phyloP scores from a whole-genome alignment of 2,888 invertebrate genomes.

The Cinara cedri region DNA sequence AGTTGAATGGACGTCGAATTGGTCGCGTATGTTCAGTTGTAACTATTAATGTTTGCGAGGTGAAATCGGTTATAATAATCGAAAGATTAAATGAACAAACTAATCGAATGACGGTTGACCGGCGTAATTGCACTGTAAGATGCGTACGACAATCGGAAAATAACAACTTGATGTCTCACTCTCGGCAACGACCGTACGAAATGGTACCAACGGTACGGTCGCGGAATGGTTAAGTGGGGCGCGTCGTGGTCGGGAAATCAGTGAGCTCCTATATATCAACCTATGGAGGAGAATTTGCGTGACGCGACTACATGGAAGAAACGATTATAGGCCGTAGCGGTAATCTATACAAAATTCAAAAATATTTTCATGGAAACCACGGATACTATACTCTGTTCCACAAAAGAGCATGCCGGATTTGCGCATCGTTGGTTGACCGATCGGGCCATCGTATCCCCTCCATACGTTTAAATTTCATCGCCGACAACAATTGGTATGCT shows the following conservation, averaged over 20 bases:
- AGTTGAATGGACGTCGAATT: too few species aligned
- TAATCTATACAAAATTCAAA: too few species aligned
- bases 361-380: background rate
- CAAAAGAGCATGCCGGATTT: too few species aligned
- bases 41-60: background rate
- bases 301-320: background rate
- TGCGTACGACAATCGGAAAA: background rate
- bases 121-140: background rate
- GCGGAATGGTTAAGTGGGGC: too few species aligned
- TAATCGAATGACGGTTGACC: background rate
- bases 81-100: too few species aligned
- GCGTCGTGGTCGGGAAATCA: background rate
- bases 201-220: background rate
- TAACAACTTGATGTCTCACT: background rate
- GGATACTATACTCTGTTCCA: too few species aligned
- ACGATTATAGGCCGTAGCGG: too few species aligned
- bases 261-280: background rate
- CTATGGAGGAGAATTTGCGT: slow-evolving; percentile 5
- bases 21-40: too few species aligned
- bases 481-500: too few species aligned
- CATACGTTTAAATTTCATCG: too few species aligned
- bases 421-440: too few species aligned
- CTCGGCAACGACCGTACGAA: background rate
- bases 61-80: background rate
- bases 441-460: too few species aligned